Conservation (phyloP, 2,113 vertebrate species). For the Neofelis nebulosa region DNA sequence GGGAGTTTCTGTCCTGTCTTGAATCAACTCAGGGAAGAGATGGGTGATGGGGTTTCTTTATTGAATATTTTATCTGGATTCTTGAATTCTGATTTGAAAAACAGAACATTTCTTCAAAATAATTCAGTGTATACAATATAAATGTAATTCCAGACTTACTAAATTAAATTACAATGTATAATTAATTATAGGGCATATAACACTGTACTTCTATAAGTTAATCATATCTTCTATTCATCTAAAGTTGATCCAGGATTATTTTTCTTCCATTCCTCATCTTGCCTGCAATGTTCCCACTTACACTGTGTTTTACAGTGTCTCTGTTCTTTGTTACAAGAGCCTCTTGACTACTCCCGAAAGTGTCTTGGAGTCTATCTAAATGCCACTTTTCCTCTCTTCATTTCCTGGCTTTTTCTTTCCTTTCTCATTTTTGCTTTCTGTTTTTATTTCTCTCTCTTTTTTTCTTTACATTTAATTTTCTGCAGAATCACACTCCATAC, state of each 20-base stretch:
- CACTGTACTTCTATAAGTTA: background rate
- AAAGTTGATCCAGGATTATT: background rate
- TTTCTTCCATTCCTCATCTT: background rate
- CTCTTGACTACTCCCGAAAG: background rate
- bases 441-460: background rate
- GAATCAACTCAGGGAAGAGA: background rate
- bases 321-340: background rate
- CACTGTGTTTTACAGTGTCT: background rate
- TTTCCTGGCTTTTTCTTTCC: background rate
- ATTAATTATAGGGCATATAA: background rate
- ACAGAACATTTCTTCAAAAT: background rate
- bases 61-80: background rate
- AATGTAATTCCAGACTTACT: background rate
- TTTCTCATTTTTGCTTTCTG: background rate
- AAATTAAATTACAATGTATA: background rate
- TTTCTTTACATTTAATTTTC: background rate
- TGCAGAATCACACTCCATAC: background rate
- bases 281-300: background rate
- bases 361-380: background rate
- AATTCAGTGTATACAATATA: background rate
- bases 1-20: background rate
- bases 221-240: background rate
- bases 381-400: background rate
- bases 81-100: background rate
- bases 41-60: background rate